phyloP scores from a whole-genome alignment of 1,140 invertebrate genomes.

The Pristionchus pacificus region DNA sequence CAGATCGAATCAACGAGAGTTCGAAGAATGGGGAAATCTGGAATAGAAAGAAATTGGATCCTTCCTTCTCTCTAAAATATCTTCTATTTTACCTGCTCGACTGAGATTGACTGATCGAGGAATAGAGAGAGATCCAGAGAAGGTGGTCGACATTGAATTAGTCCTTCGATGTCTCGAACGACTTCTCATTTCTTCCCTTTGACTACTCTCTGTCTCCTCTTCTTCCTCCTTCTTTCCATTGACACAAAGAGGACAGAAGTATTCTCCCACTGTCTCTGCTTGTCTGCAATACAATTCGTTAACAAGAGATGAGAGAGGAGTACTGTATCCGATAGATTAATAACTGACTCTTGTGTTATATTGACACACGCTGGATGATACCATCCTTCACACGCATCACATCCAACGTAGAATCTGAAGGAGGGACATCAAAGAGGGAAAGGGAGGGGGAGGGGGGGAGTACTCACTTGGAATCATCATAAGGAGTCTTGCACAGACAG shows the following conservation, averaged over 20 bases:
- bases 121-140: neutral
- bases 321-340: too few species aligned
- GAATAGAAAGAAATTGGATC: neutral
- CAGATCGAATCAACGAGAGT: neutral
- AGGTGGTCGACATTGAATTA: too few species aligned
- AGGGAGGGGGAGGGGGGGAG: conserved; percentile 76
- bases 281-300: neutral
- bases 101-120: neutral
- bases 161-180: too few species aligned
- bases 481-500: neutral
- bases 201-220: neutral
- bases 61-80: neutral
- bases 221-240: neutral
- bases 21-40: neutral
- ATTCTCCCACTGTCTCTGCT: neutral
- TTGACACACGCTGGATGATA: neutral
- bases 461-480: conserved; percentile 34
- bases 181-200: neutral
- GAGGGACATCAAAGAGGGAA: neutral
- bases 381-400: neutral
- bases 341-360: neutral
- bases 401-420: neutral
- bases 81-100: neutral
- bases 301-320: too few species aligned
- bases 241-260: neutral